Conservation (phyloP, 2,113 vertebrate genomes). For the Ascaphus truei region DNA sequence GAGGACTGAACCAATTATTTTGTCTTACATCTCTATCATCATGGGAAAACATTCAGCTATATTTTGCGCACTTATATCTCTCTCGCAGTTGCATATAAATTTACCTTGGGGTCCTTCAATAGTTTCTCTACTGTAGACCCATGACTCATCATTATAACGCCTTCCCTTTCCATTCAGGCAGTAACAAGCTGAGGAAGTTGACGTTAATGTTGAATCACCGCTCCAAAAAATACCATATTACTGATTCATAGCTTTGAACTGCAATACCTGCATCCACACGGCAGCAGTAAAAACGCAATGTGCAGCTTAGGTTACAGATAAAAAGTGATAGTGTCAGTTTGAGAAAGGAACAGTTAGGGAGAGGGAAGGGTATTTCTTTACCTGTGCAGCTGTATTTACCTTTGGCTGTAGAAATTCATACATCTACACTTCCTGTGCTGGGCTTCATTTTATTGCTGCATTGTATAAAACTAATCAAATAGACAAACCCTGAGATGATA, state of each 20-base stretch:
- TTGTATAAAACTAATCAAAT: too few species aligned
- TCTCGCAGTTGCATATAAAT: too few species aligned
- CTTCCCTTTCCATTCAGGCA: conserved; percentile 15
- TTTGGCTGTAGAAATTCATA: neutral
- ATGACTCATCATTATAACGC: conserved; percentile 12
- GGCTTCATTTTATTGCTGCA: neutral
- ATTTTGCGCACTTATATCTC: too few species aligned
- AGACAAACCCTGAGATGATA: too few species aligned
- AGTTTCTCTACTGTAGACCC: neutral
- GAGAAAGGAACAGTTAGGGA: neutral
- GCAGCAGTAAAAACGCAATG: neutral
- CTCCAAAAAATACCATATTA: neutral
- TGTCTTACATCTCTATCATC: too few species aligned
- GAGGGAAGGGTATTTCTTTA: neutral
- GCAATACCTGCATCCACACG: neutral
- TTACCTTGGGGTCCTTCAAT: neutral
- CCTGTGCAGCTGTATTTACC: neutral
- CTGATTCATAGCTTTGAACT: conserved; percentile 21
- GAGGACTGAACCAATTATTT: too few species aligned
- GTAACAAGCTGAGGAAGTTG: conserved; percentile 10
- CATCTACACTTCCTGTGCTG: neutral
- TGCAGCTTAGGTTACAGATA: neutral
- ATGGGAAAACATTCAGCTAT: too few species aligned
- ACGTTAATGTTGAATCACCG: conserved; percentile 1
- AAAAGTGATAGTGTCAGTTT: neutral